A percentile compares a stretch with the other conserved stretches of the same genome.
Conservation (phyloP, 2,113 vertebrate species). For the Atractosteus spatula region DNA sequence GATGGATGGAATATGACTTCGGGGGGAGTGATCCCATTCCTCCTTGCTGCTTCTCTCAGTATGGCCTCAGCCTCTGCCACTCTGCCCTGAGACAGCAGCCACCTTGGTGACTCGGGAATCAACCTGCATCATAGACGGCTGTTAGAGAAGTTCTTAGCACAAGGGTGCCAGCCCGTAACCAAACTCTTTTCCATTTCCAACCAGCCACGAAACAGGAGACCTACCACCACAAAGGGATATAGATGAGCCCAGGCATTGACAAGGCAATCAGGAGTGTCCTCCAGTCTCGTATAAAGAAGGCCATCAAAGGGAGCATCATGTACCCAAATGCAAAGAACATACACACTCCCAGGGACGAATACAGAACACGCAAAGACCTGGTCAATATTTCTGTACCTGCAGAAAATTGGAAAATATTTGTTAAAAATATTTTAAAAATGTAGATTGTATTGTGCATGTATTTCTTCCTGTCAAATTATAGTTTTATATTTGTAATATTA, state of each 20-base stretch:
- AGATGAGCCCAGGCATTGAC: slow-evolving; percentile 71
- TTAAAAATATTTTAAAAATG: not conserved
- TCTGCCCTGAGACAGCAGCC: slow-evolving; percentile 81
- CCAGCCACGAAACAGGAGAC: slow-evolving; percentile 31
- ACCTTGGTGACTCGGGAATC: slow-evolving; percentile 87
- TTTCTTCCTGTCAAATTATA: too few species aligned
- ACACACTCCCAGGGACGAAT: slow-evolving; percentile 71
- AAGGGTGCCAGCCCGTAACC: not conserved
- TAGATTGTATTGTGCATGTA: too few species aligned
- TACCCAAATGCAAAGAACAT: slow-evolving; percentile 74
- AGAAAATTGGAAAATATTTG: not conserved
- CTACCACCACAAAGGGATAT: slow-evolving; percentile 82
- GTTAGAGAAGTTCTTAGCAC: not conserved
- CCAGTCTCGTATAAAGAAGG: slow-evolving; percentile 81
- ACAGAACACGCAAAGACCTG: slow-evolving; percentile 70
- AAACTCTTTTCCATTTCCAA: too few species aligned
- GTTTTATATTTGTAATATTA: too few species aligned
- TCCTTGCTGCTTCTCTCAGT: slow-evolving; percentile 75
- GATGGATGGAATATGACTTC: slow-evolving; percentile 69
- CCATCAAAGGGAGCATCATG: slow-evolving; percentile 78
- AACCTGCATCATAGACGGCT: slow-evolving; percentile 62
- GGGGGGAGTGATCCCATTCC: slow-evolving; percentile 70
- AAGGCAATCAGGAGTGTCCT: slow-evolving; percentile 77
- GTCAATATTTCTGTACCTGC: slow-evolving; percentile 80
- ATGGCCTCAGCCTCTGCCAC: slow-evolving; percentile 79